Percentiles rank a stretch among this genome's conserved stretches.
Evolutionary conservation across 1,140 invertebrate genomes (phyloP).

Genomic region (Stenopsyche tienmushanensis): DNA sequence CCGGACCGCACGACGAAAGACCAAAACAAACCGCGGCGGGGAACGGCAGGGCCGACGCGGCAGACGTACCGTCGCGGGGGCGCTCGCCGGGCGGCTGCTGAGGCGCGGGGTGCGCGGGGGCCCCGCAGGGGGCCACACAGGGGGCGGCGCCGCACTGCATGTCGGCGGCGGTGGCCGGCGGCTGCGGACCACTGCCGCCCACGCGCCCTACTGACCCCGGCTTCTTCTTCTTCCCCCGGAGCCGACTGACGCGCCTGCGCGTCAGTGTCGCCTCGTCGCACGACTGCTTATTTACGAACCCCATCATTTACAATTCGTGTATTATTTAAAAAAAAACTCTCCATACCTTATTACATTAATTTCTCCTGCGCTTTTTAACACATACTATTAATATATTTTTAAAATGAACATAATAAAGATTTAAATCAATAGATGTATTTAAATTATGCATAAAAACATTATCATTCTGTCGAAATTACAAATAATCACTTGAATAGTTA

Average conservation of each 20-base stretch:
- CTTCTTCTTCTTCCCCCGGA: constrained; percentile 17
- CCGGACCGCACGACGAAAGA: background rate
- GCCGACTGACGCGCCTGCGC: background rate
- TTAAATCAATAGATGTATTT: no score
- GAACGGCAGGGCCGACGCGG: background rate
- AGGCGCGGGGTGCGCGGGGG: background rate
- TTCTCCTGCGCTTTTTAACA: no score
- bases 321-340: no score
- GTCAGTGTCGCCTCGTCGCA: background rate
- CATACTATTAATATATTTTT: no score
- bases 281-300: background rate
- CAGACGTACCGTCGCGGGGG: constrained; percentile 8
- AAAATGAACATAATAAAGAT: no score
- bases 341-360: no score
- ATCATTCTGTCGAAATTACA: no score
- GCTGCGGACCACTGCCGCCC: constrained; percentile 15
- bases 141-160: constrained; percentile 17
- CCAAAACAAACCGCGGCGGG: background rate
- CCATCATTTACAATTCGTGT: background rate
- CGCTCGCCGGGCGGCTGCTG: constrained; percentile 5
- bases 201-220: constrained; percentile 23
- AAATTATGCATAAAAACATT: no score
- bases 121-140: background rate
- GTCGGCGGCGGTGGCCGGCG: background rate
- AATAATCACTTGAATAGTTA: no score